A percentile compares a stretch with the other conserved stretches of the same genome.
phyloP scores from a whole-genome alignment of 2,113 vertebrate genomes.

The Stercorarius parasiticus region DNA sequence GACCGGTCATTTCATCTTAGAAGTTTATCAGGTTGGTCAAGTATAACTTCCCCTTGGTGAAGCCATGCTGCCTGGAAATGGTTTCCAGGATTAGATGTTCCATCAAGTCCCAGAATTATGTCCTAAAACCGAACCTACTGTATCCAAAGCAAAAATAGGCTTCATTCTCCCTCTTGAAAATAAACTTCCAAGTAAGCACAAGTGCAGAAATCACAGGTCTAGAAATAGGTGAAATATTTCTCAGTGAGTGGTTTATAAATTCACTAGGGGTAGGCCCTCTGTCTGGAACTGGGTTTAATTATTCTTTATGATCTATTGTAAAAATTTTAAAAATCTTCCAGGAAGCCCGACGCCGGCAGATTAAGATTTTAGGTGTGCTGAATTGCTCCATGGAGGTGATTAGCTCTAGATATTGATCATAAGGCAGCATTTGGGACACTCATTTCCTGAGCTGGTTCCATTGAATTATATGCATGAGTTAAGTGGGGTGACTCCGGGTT shows the following conservation, averaged over 20 bases:
- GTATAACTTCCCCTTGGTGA: not conserved
- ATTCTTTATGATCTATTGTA: not conserved
- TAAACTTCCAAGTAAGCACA: not conserved
- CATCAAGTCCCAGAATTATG: not conserved
- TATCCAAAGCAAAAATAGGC: not conserved
- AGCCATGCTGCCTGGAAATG: not conserved
- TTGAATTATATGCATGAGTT: not conserved
- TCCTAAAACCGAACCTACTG: not conserved
- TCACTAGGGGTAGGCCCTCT: not conserved
- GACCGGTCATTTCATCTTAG: not conserved
- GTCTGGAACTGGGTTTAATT: not conserved
- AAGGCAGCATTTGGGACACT: not conserved
- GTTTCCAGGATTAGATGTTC: not conserved
- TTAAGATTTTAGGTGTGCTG: not conserved
- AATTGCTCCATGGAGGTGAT: not conserved
- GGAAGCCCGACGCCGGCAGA: not conserved
- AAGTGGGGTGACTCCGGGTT: not conserved
- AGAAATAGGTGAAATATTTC: not conserved
- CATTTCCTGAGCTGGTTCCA: not conserved
- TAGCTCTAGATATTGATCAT: not conserved
- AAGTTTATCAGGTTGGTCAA: not conserved
- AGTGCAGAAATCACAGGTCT: not conserved
- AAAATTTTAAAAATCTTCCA: not conserved
- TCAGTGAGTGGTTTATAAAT: not conserved
- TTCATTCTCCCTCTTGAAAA: not conserved